Percentiles rank a stretch among this genome's conserved stretches.
Evolutionary conservation across 2,888 invertebrate genomes (phyloP).

Genomic region (Oeneis ivallda): DNA sequence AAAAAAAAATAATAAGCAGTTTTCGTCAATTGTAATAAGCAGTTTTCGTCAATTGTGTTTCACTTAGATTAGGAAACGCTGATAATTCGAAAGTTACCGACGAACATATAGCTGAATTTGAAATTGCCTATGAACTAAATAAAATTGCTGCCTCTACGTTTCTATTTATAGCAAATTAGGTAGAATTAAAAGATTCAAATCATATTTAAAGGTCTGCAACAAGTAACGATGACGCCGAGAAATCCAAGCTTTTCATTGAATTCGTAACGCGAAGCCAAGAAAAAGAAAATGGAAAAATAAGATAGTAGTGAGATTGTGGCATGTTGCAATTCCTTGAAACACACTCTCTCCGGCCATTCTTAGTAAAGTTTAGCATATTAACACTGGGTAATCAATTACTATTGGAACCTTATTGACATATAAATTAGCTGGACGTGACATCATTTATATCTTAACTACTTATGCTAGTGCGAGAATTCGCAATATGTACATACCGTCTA

Average conservation of each 20-base stretch:
- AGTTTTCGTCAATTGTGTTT: conserved; percentile 19
- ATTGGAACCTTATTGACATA: conserved; percentile 24
- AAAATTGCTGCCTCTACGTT: neutral
- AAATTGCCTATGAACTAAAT: conserved; percentile 7
- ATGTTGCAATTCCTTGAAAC: conserved; percentile 29
- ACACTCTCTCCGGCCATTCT: conserved; percentile 28
- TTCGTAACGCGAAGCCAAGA: conserved; percentile 8
- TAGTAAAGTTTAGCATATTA: conserved; percentile 27
- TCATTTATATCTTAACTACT: conserved; percentile 22
- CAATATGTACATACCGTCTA: neutral
- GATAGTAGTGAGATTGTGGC: conserved; percentile 18
- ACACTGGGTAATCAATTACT: conserved; percentile 20
- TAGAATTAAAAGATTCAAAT: neutral
- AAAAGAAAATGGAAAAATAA: conserved; percentile 30
- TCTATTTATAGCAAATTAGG: neutral
- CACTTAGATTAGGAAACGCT: conserved; percentile 10
- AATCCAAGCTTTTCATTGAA: conserved; percentile 1
- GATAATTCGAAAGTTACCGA: conserved; percentile 16
- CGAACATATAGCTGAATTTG: conserved; percentile 11
- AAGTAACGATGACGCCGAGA: neutral
- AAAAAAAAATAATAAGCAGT: conserved; percentile 13
- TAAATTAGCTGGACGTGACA: conserved; percentile 24
- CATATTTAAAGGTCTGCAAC: neutral
- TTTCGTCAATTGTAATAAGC: conserved; percentile 17
- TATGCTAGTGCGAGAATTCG: conserved; percentile 13